Base-by-base conservation (phyloP, 2,113 vertebrate genomes). In the Chelonoidis abingdonii region DNA sequence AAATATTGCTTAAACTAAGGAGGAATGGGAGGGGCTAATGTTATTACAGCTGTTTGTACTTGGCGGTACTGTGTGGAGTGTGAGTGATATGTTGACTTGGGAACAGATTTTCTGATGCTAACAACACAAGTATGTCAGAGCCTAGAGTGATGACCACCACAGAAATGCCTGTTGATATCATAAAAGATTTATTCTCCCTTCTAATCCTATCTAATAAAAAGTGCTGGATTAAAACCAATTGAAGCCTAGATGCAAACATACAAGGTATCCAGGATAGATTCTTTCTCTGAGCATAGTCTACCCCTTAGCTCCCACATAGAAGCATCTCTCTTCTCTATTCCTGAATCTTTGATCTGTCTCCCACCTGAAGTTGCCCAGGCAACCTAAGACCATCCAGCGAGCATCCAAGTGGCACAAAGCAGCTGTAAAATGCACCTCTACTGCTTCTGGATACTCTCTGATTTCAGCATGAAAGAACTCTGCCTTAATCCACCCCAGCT, bases 391-490 rank as follows among this genome's bases (percentile, higher is more conserved):
- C 27, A 31, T 38, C 2, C 54, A 90, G 90, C 8, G 21, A 35
- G 95, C 95, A 94, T 94, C 94, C 95, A 94, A 54, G 53, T 22
- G 53, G 62, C 13, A 90, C 14, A 31, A 31, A 89, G 90, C 16
- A 69, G 24, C 25, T 38, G 79, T 80, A 27, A 88, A 41, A 38
- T 47, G 4, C 80, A 94, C 8, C 80, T 11, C 8, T 1, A 5
- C 91, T 96, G 95, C 83, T 93, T 89, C 83, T 90, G 41, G 59
- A 38, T 49, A 29, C 11, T 35, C 84, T 24, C 3, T 35, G 88
- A 31, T 9, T 89, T 52, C 84, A 94, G 89, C 47, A 92, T 52
- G 56, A 8, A 24, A 91, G 22, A 41, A 93, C 2, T 22, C 53
- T 69, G 62, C 3, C 29, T 97, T 80, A 44, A 62, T 83, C 79